Evolutionary conservation across 1,140 invertebrate genomes (phyloP).

Genomic region (Acromyrmex heyeri): DNA sequence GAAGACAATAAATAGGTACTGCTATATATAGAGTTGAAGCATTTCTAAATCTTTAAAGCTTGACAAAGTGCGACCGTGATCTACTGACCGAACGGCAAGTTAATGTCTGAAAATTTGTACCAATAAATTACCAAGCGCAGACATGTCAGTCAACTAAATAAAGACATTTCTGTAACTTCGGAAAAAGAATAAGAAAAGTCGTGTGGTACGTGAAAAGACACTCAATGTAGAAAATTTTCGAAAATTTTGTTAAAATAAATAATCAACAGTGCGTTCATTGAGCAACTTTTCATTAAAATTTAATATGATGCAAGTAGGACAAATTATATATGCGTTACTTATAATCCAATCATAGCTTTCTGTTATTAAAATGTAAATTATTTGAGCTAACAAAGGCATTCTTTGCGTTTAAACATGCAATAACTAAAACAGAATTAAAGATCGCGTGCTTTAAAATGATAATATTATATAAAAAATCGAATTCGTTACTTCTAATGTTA

Average conservation of each 20-base stretch:
- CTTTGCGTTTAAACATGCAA: background rate
- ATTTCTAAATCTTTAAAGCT: background rate
- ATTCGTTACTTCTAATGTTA: background rate
- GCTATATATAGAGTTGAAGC: background rate
- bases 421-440: background rate
- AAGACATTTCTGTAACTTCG: background rate
- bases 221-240: background rate
- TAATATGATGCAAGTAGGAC: conserved; percentile 17
- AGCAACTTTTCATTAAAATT: conserved; percentile 6
- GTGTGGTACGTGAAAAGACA: background rate
- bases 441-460: background rate
- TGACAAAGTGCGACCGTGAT: background rate
- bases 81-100: background rate
- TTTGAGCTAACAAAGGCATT: background rate
- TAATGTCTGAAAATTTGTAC: background rate
- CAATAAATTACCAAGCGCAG: background rate
- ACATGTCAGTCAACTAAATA: background rate
- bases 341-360: background rate
- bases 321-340: background rate
- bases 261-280: background rate
- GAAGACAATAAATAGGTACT: background rate
- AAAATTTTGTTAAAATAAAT: conserved; percentile 21
- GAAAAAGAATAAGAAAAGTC: background rate
- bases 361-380: conserved; percentile 26
- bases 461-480: background rate